phyloP scores from a whole-genome alignment of 1,140 invertebrate species.

The Centruroides sculpturatus region DNA sequence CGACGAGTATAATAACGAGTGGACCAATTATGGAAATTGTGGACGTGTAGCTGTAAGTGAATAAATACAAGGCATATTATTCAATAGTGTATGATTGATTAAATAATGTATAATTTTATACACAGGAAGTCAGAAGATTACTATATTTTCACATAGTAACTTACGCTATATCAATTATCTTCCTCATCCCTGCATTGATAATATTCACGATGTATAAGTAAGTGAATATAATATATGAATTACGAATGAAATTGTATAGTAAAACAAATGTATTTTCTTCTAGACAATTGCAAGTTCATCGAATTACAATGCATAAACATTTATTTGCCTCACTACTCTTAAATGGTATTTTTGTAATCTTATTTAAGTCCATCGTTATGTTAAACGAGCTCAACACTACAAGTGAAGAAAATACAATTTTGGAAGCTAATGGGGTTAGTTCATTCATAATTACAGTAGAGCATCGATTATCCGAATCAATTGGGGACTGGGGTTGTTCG shows the following conservation, averaged over 20 bases:
- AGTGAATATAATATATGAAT: neutral
- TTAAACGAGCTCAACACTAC: constrained; percentile 23
- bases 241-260: too few species aligned
- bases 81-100: neutral
- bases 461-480: too few species aligned
- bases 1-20: constrained; percentile 20
- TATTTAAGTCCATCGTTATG: constrained; percentile 31
- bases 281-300: constrained; percentile 31
- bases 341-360: constrained; percentile 30
- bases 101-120: neutral
- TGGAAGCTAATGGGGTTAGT: constrained; percentile 31
- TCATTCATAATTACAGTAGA: neutral
- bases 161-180: constrained; percentile 28
- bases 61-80: neutral
- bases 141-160: constrained; percentile 22
- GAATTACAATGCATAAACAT: constrained; percentile 38
- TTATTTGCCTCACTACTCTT: constrained; percentile 37
- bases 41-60: constrained; percentile 20
- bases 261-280: neutral
- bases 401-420: constrained; percentile 7
- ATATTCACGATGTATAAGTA: constrained; percentile 34
- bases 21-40: constrained; percentile 31
- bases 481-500: too few species aligned
- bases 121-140: constrained; percentile 4
- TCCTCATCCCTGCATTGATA: constrained; percentile 30